A percentile compares a stretch with the other conserved stretches of the same genome.
phyloP scores from a whole-genome alignment of 2,797 vertebrate species.

The Dromococcyx pavoninus region DNA sequence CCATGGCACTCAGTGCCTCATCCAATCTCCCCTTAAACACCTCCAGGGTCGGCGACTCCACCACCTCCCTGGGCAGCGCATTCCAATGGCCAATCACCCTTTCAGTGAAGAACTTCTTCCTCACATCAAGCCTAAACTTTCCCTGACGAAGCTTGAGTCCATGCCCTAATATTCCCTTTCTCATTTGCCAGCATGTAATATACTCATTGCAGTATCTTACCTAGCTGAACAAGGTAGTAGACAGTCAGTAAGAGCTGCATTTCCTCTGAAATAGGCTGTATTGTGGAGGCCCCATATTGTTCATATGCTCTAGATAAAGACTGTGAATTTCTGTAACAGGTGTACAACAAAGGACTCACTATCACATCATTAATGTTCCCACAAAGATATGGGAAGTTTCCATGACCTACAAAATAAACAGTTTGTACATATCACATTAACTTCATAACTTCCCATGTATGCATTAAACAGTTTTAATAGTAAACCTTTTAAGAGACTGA shows the following conservation, averaged over 20 bases:
- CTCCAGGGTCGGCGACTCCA: no score
- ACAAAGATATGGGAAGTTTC: conserved; percentile 89
- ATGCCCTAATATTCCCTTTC: not conserved
- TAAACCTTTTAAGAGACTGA: not conserved
- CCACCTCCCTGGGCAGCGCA: no score
- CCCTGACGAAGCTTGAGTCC: no score
- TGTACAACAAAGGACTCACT: conserved; percentile 89
- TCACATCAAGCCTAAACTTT: no score
- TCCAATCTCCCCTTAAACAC: no score
- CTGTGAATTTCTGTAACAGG: conserved; percentile 92
- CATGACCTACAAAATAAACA: conserved; percentile 84
- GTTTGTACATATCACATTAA: not conserved
- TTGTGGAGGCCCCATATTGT: conserved; percentile 84
- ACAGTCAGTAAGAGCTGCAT: conserved; percentile 96
- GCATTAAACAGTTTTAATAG: not conserved
- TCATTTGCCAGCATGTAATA: not conserved
- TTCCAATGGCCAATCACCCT: no score
- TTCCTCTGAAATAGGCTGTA: conserved; percentile 92
- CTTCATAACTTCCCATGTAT: not conserved
- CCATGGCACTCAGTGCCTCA: no score
- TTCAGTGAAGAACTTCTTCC: no score
- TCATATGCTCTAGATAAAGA: conserved; percentile 89
- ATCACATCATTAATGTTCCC: conserved; percentile 91
- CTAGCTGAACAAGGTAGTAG: conserved; percentile 97
- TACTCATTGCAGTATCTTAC: conserved; percentile 73